Base-by-base conservation (phyloP, 2,888 invertebrate species). In the Zaprionus lineosus region DNA sequence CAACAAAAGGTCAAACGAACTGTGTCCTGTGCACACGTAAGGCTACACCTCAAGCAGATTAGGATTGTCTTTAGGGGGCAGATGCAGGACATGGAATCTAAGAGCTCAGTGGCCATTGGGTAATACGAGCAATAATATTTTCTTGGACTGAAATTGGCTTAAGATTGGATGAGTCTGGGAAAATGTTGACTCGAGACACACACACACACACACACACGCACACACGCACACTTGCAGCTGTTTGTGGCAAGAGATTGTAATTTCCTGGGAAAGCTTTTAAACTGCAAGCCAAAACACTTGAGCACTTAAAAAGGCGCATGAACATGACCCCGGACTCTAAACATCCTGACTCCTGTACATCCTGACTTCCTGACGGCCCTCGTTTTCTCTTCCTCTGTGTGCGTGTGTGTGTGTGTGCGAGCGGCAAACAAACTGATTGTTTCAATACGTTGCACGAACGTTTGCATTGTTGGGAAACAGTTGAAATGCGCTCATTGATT, bases 401-500 rank as follows among this genome's bases (percentile, higher is more conserved):
- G 33, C 53, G 46, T 19, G 46, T 47, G 59, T 77, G 74, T 69
- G 68, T 61, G 40, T 72, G 55, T 53, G 63, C 61, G 79, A 75
- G 76, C 73, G 75, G 73, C 79, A 87, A 87, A 87, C 86, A 87
- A 86, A 83, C 68, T 68, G 79, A 76, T 79, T 79, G 78, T 82
- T 82, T 83, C 79, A 74, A 72, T 83, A 71, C 79, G 62, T 52
- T 66, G 60, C 43, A 29, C 31, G 60, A 40, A 12, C 75, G 66
- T 68, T 84, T 74, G 65, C 57, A 71, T 75, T 82, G 82, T 86
- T 86, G 85, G 86, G 83, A 86, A 87, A 88, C 87, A 87, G 84
- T 76, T 78, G 82, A 87, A 81, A 86, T 83, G 86, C 69, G 85
- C 84, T 87, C 88, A 88, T 89, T 86, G 88, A 89, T 89, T 89